A percentile compares a stretch with the other conserved stretches of the same genome.
phyloP scores from a whole-genome alignment of 1,140 invertebrate genomes.

The Diorhabda carinulata region DNA sequence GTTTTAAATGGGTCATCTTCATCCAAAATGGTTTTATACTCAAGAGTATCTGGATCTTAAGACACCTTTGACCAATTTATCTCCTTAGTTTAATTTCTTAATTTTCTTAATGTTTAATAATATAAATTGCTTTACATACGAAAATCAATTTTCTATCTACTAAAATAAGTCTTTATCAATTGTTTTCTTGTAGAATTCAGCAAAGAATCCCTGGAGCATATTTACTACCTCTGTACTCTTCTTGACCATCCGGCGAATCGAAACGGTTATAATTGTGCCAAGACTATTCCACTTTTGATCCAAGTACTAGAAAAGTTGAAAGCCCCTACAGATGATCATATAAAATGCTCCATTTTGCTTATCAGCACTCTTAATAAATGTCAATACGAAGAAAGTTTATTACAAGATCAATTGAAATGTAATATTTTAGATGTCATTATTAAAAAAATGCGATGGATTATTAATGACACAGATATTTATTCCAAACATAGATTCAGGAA shows the following conservation, averaged over 20 bases:
- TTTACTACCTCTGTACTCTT: conserved; percentile 38
- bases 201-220: conserved; percentile 30
- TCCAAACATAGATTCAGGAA: conserved; percentile 4
- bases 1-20: too few species aligned
- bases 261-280: conserved; percentile 27
- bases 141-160: too few species aligned
- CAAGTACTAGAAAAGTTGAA: conserved; percentile 31
- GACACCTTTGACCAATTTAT: too few species aligned
- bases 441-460: conserved; percentile 35
- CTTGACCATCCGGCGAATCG: conserved; percentile 36
- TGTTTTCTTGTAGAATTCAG: conserved; percentile 29
- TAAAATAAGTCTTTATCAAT: background rate
- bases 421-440: conserved; percentile 35
- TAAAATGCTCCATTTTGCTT: conserved; percentile 38
- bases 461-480: background rate
- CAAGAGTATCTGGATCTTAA: too few species aligned
- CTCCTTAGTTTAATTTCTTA: too few species aligned
- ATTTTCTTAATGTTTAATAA: too few species aligned
- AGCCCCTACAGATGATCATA: conserved; percentile 24
- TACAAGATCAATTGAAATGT: conserved; percentile 33
- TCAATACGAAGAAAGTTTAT: conserved; percentile 35
- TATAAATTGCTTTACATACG: too few species aligned
- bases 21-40: too few species aligned
- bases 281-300: conserved; percentile 31
- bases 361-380: conserved; percentile 38